Evolutionary conservation across 2,113 vertebrate species (phyloP), one percentile per base, ranked within the genome.

Genomic region (Anguilla japonica): DNA sequence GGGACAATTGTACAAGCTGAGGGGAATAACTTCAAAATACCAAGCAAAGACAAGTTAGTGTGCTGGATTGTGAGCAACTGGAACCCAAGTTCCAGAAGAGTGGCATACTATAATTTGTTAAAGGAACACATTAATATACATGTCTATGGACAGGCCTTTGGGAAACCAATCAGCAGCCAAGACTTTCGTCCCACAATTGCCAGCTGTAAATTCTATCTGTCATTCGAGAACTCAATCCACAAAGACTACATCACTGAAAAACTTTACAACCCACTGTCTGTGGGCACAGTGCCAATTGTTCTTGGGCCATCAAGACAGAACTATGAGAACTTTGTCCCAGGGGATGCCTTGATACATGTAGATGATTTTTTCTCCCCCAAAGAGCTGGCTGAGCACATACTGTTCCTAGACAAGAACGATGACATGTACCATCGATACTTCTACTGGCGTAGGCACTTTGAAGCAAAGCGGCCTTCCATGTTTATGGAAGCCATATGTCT

Each of bases 61-160:
- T 97, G 96, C 89, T 97, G 96, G 96, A 95, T 97, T 75, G 96
- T 97, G 14, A 97, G 96, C 91, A 97, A 97, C 92, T 97, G 97
- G 97, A 97, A 96, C 60, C 95, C 95, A 13, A 93, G 96, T 82
- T 94, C 96, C 3, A 94, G 95, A 79, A 93, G 97, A 91, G 96
- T 96, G 84, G 96, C 96, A 89, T 97, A 97, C 91, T 97, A 96
- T 87, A 96, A 97, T 8, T 95, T 96, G 88, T 93, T 97, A 5
- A 96, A 94, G 91, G 95, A 97, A 90, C 95, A 96, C 85, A 94
- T 97, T 87, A 94, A 96, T 91, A 96, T 97, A 87, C 93, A 96
- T 46, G 96, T 94, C 13, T 96, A 95, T 0, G 97, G 96, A 43
- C 94, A 94, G 93, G 96, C 95, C n/a, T 96, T 97, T 50, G 95